Percentiles rank a stretch among this genome's conserved stretches.
Evolutionary conservation across 2,888 invertebrate species (phyloP).

Genomic region (Ormia ochracea): DNA sequence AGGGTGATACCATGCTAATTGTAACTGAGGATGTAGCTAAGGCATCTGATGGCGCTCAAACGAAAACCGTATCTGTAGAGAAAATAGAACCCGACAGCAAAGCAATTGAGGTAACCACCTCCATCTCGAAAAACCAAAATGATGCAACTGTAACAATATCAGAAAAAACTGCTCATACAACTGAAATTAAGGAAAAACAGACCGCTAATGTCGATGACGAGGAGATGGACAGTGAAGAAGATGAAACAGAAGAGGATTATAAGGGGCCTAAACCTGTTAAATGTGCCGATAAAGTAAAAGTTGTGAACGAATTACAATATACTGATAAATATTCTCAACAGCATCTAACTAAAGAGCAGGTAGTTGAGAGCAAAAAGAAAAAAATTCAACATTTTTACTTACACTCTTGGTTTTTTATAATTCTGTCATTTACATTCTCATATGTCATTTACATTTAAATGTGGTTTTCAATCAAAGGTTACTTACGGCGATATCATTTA

Average conservation of each 20-base stretch:
- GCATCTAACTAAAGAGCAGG: conserved; percentile 4
- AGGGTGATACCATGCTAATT: conserved; percentile 24
- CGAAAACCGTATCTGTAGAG: neutral
- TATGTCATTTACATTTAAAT: too few relatives aligned
- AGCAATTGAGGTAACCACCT: neutral
- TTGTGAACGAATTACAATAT: neutral
- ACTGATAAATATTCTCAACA: neutral
- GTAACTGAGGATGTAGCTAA: conserved; percentile 21
- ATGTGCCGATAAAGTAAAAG: conserved; percentile 1
- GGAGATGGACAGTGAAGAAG: neutral
- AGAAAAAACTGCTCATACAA: neutral
- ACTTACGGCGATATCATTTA: too few relatives aligned
- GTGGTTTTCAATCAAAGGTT: too few relatives aligned
- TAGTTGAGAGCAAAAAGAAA: conserved; percentile 8
- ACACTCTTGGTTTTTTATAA: neutral
- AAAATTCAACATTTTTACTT: neutral
- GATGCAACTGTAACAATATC: neutral
- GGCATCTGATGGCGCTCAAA: neutral
- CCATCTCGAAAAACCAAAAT: neutral
- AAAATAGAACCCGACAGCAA: neutral
- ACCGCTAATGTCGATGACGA: neutral
- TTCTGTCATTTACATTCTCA: too few relatives aligned
- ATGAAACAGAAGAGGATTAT: neutral
- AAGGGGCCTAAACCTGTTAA: neutral
- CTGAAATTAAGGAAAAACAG: neutral